Conservation (phyloP, 2,797 vertebrate genomes). For the Peromyscus nudipes region DNA sequence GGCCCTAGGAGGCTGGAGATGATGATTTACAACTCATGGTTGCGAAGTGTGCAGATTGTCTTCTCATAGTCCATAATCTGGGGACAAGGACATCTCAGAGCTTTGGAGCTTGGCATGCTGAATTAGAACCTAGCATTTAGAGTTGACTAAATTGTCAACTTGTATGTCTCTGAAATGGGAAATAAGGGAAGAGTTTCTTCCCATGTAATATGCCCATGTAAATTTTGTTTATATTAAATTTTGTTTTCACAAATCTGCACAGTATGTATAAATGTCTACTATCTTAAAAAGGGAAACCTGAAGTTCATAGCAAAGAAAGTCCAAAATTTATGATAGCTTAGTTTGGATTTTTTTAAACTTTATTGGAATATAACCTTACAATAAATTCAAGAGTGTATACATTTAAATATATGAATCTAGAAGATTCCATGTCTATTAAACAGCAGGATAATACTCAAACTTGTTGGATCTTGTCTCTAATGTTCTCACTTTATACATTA, state of each 20-base stretch:
- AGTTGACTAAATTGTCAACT: rapidly evolving
- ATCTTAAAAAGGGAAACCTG: neutral
- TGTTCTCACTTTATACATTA: neutral
- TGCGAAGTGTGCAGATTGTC: neutral
- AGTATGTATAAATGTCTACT: neutral
- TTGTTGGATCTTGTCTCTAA: neutral
- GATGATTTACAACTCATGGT: neutral
- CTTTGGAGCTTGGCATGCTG: neutral
- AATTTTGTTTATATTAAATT: neutral
- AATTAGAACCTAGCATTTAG: neutral
- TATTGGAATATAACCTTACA: neutral
- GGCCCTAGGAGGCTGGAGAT: neutral
- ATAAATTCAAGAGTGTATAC: neutral
- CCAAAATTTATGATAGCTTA: neutral
- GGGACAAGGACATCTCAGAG: neutral
- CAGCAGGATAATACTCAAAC: neutral
- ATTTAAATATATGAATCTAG: neutral
- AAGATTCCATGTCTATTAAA: neutral
- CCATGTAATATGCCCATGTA: neutral
- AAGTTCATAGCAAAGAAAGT: neutral
- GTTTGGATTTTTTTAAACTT: neutral
- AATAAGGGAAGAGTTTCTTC: neutral
- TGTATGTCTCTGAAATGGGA: neutral
- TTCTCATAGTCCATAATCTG: neutral
- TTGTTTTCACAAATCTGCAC: neutral